Percentiles rank a stretch among this genome's conserved stretches.
Conservation (phyloP, 2,113 vertebrate genomes). For the Nycticebus coucang region DNA sequence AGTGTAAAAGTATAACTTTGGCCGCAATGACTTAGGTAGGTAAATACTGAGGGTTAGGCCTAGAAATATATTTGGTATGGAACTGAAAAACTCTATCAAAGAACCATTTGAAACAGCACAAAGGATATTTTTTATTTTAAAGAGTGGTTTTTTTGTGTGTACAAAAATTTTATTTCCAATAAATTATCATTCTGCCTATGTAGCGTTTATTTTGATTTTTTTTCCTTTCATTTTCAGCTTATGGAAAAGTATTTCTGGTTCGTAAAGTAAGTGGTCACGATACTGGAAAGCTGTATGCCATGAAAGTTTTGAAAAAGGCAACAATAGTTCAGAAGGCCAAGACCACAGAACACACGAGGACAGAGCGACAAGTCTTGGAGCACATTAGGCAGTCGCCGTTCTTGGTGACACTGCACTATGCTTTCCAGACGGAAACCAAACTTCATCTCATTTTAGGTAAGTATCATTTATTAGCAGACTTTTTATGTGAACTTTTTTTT, state of each 20-base stretch:
- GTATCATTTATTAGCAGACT: conserved; percentile 53
- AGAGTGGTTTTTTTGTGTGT: neutral
- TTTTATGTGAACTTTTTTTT: neutral
- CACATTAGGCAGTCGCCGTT: conserved; percentile 97
- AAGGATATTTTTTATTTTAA: neutral
- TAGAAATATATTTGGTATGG: conserved; percentile 17
- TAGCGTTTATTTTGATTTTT: neutral
- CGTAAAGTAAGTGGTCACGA: conserved; percentile 97
- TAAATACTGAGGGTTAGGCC: conserved; percentile 6
- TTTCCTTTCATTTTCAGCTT: conserved; percentile 85
- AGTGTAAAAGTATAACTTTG: neutral
- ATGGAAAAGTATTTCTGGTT: conserved; percentile 98
- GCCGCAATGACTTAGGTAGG: neutral
- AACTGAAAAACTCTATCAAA: conserved; percentile 16
- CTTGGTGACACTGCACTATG: conserved; percentile 96
- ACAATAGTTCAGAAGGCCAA: conserved; percentile 98
- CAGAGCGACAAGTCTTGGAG: conserved; percentile 96
- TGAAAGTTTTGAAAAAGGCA: conserved; percentile 99
- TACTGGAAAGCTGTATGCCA: conserved; percentile 95
- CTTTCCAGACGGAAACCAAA: conserved; percentile 98
- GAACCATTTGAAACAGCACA: neutral
- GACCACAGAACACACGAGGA: conserved; percentile 95
- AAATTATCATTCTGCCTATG: neutral
- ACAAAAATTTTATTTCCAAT: neutral
- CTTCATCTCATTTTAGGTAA: conserved; percentile 98